Evolutionary conservation across 2,113 vertebrate genomes (phyloP).

Genomic region (Cyphomyrus discorhynchus): DNA sequence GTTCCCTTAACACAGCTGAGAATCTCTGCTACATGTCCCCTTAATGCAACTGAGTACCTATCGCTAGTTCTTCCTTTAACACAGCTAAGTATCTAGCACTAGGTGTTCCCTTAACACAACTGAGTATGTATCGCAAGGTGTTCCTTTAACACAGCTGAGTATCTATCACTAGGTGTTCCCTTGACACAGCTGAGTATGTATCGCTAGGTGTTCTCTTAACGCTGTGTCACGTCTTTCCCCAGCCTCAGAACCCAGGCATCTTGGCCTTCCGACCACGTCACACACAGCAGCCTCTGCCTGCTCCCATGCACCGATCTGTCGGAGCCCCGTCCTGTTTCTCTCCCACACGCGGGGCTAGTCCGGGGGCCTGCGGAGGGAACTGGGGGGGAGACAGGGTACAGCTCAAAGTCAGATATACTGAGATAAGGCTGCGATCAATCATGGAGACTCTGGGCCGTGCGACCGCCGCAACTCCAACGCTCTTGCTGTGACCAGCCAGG

Average conservation of each 20-base stretch:
- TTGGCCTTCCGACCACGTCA: conserved; percentile 47
- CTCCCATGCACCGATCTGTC: not conserved
- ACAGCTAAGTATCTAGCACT: no score
- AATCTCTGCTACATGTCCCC: no score
- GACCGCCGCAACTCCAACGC: conserved; percentile 34
- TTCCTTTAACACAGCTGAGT: no score
- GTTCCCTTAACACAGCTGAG: no score
- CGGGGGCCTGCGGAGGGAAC: conserved; percentile 26
- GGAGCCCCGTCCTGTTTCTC: conserved; percentile 59
- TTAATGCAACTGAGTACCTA: no score
- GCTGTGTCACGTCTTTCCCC: not conserved
- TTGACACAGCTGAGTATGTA: no score
- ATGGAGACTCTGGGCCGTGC: conserved; percentile 53
- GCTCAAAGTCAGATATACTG: conserved; percentile 77
- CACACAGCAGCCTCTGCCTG: conserved; percentile 66
- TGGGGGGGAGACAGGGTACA: conserved; percentile 56
- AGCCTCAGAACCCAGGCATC: not conserved
- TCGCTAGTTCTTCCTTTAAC: no score
- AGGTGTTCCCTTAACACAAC: no score
- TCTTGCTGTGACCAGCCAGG: conserved; percentile 59
- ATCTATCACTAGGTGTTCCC: no score
- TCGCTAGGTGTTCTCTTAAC: no score
- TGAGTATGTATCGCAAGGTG: no score
- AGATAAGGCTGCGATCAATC: conserved; percentile 70
- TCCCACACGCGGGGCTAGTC: conserved; percentile 39